Base-by-base conservation (phyloP, 2,113 vertebrate species). In the Heptranchias perlo region DNA sequence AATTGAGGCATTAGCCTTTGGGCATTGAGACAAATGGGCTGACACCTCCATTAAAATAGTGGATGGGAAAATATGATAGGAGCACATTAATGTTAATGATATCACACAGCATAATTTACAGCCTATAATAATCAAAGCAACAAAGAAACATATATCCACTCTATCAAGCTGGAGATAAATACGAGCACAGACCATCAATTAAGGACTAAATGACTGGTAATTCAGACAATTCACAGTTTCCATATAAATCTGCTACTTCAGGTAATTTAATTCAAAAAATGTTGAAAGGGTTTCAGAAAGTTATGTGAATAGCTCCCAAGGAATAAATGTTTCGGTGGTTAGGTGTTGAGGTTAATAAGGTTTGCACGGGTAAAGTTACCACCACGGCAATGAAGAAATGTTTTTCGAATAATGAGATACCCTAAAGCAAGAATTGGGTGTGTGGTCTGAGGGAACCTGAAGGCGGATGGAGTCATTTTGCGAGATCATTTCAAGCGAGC, bases 391-490 rank as follows among this genome's bases (percentile, higher is more conserved):
- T 93, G 58, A n/a, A 62, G 58, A 93, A 93, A 7, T 93, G 16
- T n/a, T 44, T 39, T 21, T 4, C 61, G n/a, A 18, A 82, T 62
- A 62, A 93, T 93, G 58, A 62, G 89, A 64, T 62, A 62, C 89
- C 58, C 89, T 93, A 8, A n/a, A 93, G 89, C 89, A 93, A 62
- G 89, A 6, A 93, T 62, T 73, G 65, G 65, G 64, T 95, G 94
- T 95, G 94, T 95, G 94, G 94, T 95, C 94, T 35, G 4, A 61
- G 35, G 35, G 11, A 69, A 73, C 94, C 64, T 95, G 52, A 52
- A 69, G 94, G 23, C 44, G 28, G 47, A 69, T 35, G 31, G 47
- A 35, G 16, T 91, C 87, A 54, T 67, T 95, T 69, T 62, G 89
- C 3, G 58, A 93, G 89, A 93, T 93, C 44, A 52, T 28, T 95